Percentiles rank a stretch among this genome's conserved stretches.
These are phyloP conservation scores for Clarias batrachus DNA, from an alignment of 2,113 vertebrate species.

Conservation along the genomic window DNA sequence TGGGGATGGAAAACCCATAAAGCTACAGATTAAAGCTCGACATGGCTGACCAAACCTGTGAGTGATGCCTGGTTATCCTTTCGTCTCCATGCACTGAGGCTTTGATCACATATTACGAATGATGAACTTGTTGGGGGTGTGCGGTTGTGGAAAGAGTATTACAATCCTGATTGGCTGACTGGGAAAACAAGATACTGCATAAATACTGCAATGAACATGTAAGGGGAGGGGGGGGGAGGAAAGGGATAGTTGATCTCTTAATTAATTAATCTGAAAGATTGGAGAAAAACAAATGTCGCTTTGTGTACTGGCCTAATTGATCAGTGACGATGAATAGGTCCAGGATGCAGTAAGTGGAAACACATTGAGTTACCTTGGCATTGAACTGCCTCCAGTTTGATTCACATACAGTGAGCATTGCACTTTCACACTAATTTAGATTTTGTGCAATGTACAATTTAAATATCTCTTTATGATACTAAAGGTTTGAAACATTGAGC, in stretches of 20 bases:
- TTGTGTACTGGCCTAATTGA: conserved; percentile 49
- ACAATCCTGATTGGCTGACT: not conserved
- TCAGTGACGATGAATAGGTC: conserved; percentile 50
- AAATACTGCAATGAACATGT: conserved; percentile 5
- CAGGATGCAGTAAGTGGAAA: conserved; percentile 44
- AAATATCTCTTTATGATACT: not conserved
- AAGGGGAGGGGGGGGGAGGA: not conserved
- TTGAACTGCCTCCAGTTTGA: not conserved
- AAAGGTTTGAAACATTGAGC: not conserved
- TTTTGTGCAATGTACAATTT: not conserved
- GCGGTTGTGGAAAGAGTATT: not conserved
- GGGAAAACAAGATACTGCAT: not conserved
- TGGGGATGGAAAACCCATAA: conserved; percentile 29
- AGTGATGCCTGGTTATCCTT: not conserved
- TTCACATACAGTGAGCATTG: conserved; percentile 24
- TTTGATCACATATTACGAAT: conserved; percentile 6
- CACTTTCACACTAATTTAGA: conserved; percentile 1
- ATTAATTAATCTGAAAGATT: conserved; percentile 51
- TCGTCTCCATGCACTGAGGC: not conserved
- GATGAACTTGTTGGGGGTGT: not conserved
- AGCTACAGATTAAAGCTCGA: conserved; percentile 29
- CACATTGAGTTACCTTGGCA: not conserved
- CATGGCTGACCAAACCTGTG: conserved; percentile 23
- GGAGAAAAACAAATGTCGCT: conserved; percentile 37
- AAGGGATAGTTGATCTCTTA: conserved; percentile 36